These are phyloP conservation scores for Gephyroberyx darwinii DNA, from an alignment of 2,797 vertebrate species.

Conservation along the genomic window DNA sequence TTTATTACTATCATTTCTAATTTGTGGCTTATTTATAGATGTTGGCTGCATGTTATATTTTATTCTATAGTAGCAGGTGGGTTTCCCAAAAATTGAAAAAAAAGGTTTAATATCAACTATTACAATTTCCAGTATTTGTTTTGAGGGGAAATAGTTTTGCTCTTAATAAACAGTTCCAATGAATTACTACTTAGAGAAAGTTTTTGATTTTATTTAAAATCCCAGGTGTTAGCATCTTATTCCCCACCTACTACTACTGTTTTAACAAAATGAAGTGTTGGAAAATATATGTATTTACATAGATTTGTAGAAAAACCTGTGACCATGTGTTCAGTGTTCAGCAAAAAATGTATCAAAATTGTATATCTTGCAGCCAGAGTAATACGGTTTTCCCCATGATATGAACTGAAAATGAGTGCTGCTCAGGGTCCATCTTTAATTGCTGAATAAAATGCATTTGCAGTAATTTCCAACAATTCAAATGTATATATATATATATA, in stretches of 20 bases:
- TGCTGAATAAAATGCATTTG: not conserved
- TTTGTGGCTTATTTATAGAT: not conserved
- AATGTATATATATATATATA: too few species aligned
- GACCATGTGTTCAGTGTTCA: not conserved
- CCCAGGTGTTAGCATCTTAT: not conserved
- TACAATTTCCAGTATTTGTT: not conserved
- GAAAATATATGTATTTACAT: too few species aligned
- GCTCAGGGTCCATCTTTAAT: not conserved
- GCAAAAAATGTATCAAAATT: not conserved
- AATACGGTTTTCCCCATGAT: not conserved
- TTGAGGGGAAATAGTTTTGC: too few species aligned
- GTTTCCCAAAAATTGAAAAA: constrained; percentile 2
- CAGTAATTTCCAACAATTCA: too few species aligned
- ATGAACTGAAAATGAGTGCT: not conserved
- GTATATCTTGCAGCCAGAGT: not conserved
- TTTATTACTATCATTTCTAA: not conserved
- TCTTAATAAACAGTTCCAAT: not conserved
- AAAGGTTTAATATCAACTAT: not conserved
- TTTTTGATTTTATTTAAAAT: not conserved
- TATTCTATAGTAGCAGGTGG: not conserved
- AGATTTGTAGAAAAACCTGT: too few species aligned
- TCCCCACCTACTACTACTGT: too few species aligned
- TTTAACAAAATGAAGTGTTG: too few species aligned
- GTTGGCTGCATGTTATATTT: not conserved
- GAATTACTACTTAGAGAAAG: not conserved